A percentile compares a stretch with the other conserved stretches of the same genome.
phyloP scores from a whole-genome alignment of 2,113 vertebrate species.

The Chinchilla lanigera region DNA sequence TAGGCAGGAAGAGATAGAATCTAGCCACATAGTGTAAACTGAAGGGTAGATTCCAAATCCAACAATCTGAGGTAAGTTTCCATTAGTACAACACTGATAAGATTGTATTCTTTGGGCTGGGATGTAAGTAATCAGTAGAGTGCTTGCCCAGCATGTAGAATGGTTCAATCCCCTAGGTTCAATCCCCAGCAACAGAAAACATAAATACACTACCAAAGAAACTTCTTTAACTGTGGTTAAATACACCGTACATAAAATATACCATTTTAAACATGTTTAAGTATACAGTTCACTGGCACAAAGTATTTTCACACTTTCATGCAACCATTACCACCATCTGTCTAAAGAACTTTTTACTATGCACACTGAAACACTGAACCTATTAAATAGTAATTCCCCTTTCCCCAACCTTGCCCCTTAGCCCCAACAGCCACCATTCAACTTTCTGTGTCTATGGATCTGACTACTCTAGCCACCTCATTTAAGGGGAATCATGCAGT shows the following conservation, averaged over 20 bases:
- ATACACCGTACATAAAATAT: not conserved
- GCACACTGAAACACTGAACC: not conserved
- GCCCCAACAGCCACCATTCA: not conserved
- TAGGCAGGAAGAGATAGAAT: not conserved
- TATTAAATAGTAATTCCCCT: not conserved
- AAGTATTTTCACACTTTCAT: not conserved
- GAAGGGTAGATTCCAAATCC: not conserved
- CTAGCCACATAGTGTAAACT: not conserved
- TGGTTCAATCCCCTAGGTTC: not conserved
- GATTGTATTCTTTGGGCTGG: not conserved
- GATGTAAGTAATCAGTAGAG: not conserved
- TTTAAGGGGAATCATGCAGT: no score
- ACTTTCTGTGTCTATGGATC: not conserved
- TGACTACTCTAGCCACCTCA: no score
- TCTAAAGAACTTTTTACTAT: not conserved
- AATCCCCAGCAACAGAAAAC: not conserved
- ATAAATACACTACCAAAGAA: not conserved
- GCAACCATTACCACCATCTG: not conserved
- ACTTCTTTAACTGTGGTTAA: not conserved
- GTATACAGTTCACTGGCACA: not conserved
- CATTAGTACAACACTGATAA: not conserved
- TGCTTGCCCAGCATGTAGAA: not conserved
- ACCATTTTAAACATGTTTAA: not conserved
- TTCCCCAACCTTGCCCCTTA: no score
- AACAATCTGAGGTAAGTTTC: not conserved